Evolutionary conservation across 2,113 vertebrate genomes (phyloP).

Genomic region (Atlantisia rogersi): DNA sequence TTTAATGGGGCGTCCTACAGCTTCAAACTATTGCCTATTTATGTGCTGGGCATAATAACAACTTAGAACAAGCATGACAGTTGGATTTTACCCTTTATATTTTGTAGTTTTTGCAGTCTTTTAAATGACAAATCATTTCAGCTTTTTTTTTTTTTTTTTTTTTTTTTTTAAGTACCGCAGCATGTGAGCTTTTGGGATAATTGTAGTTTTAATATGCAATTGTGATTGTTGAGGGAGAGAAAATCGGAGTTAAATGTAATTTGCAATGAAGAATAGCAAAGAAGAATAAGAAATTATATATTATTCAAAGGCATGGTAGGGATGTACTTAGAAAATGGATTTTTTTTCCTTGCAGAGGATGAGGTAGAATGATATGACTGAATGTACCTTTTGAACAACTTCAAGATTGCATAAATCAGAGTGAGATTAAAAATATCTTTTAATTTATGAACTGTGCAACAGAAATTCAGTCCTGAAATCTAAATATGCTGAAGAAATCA

Average conservation of each 20-base stretch:
- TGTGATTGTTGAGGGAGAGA: neutral
- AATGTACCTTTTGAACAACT: neutral
- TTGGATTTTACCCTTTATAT: neutral
- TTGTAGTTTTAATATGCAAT: neutral
- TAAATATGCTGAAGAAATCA: neutral
- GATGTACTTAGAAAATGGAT: neutral
- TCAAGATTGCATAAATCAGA: neutral
- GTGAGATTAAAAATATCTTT: neutral
- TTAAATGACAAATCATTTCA: neutral
- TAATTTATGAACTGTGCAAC: neutral
- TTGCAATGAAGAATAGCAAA: neutral
- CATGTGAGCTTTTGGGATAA: neutral
- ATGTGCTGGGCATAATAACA: neutral
- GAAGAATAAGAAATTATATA: neutral
- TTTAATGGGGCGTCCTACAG: neutral
- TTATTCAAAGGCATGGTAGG: neutral
- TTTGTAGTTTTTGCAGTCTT: neutral
- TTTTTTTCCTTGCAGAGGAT: neutral
- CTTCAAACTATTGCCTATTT: neutral
- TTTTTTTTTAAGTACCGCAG: fast-evolving
- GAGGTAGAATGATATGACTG: neutral
- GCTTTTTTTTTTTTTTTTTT: too few relatives aligned
- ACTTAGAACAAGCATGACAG: neutral
- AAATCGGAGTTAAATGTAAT: neutral
- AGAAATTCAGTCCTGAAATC: neutral